Evolutionary conservation across 2,113 vertebrate genomes (phyloP).

Genomic region (Rynchops niger): DNA sequence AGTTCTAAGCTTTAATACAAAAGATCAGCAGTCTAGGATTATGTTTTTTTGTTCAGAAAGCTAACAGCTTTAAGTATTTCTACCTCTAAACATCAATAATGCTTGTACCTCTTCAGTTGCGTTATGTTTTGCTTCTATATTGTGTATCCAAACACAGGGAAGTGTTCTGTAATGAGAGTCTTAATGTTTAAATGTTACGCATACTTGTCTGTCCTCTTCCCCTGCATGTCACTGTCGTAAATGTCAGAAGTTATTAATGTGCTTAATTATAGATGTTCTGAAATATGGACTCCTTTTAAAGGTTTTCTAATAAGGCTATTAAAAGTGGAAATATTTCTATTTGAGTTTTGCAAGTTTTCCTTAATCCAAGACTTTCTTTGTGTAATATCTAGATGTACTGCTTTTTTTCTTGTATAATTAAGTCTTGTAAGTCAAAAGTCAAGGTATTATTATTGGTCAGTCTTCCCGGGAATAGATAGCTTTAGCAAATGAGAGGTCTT

Average conservation of each 20-base stretch:
- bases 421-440: background rate
- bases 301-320: background rate
- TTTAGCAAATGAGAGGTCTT: background rate
- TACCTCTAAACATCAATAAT: background rate
- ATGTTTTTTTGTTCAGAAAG: background rate
- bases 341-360: background rate
- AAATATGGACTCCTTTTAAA: background rate
- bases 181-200: background rate
- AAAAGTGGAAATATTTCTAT: background rate
- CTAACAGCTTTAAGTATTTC: background rate
- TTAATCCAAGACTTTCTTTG: background rate
- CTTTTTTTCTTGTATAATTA: background rate
- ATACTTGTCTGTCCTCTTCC: constrained; percentile 15
- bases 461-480: background rate
- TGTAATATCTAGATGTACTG: background rate
- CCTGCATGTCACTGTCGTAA: background rate
- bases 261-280: background rate
- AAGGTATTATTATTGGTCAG: background rate
- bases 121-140: background rate
- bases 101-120: background rate
- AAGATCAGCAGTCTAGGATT: background rate
- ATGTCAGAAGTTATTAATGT: constrained; percentile 22
- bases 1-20: background rate
- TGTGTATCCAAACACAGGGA: background rate
- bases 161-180: background rate